Conservation (phyloP, 2,888 invertebrate species). For the Coleophora deauratella region DNA sequence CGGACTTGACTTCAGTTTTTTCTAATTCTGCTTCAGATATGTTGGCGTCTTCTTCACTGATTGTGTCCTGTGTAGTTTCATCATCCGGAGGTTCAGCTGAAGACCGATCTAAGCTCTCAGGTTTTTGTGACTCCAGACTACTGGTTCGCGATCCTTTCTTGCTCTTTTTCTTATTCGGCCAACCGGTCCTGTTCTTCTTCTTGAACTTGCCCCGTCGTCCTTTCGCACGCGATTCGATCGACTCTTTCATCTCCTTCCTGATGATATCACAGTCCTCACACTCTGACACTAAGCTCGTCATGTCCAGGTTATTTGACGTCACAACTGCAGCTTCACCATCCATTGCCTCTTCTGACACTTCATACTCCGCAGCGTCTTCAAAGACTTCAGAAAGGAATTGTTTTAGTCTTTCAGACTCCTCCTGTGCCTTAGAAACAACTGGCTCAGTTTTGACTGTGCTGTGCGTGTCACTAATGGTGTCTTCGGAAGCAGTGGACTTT, state of each 20-base stretch:
- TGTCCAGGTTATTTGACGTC: constrained; percentile 54
- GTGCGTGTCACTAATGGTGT: constrained; percentile 50
- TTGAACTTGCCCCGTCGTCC: constrained; percentile 71
- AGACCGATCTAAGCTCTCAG: constrained; percentile 43
- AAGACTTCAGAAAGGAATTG: constrained; percentile 61
- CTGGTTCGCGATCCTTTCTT: constrained; percentile 46
- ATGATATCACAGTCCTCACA: constrained; percentile 60
- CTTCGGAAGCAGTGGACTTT: constrained; percentile 63
- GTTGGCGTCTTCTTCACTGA: constrained; percentile 44
- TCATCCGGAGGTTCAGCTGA: constrained; percentile 46
- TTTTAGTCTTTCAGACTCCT: constrained; percentile 53
- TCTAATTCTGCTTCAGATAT: constrained; percentile 36
- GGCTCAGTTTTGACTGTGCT: constrained; percentile 45
- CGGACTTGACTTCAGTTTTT: constrained; percentile 19
- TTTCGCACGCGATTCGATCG: constrained; percentile 32
- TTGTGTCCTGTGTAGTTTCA: constrained; percentile 42
- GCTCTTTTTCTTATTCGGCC: constrained; percentile 77
- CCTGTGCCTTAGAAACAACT: constrained; percentile 40
- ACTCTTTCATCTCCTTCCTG: constrained; percentile 46
- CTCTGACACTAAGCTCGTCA: constrained; percentile 57
- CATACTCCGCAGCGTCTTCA: constrained; percentile 59
- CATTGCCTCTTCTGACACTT: constrained; percentile 59
- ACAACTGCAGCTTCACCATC: constrained; percentile 46
- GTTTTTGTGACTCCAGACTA: constrained; percentile 38
- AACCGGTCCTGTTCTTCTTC: constrained; percentile 86